These are phyloP conservation scores for Callimico goeldii DNA, from an alignment of 2,797 vertebrate genomes.

Conservation along the genomic window DNA sequence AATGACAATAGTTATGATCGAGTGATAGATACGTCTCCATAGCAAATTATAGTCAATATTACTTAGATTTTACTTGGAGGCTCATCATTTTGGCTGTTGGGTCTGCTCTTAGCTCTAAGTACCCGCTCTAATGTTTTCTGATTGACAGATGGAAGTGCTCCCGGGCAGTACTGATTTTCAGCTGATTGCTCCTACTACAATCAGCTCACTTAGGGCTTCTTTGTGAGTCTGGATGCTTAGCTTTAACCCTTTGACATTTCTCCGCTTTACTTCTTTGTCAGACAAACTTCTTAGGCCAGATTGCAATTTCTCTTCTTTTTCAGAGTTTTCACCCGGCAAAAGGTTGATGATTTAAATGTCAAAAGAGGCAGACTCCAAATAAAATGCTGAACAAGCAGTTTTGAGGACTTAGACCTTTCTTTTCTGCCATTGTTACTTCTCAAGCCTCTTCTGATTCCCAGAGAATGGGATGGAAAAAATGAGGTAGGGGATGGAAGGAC, in stretches of 20 bases:
- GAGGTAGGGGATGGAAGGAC: not conserved
- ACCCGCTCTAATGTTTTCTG: not conserved
- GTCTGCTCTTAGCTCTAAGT: not conserved
- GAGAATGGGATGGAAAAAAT: not conserved
- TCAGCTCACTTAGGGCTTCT: constrained; percentile 37
- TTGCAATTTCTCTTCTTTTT: constrained; percentile 19
- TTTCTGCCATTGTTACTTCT: not conserved
- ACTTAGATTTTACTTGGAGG: not conserved
- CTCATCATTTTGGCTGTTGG: not conserved
- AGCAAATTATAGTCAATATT: not conserved
- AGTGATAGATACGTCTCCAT: not conserved
- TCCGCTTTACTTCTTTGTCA: constrained; percentile 34
- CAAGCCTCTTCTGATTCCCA: not conserved
- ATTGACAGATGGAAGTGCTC: constrained; percentile 64
- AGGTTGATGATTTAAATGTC: constrained; percentile 20
- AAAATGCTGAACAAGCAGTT: constrained; percentile 40
- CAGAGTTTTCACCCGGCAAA: not conserved
- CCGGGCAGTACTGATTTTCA: not conserved
- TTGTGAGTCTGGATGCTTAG: constrained; percentile 27
- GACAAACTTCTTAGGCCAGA: not conserved
- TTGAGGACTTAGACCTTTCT: constrained; percentile 6
- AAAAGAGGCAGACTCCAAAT: not conserved
- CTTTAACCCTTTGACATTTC: constrained; percentile 18
- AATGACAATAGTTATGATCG: not conserved
- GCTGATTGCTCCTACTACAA: not conserved